phyloP scores from a whole-genome alignment of 2,113 vertebrate genomes.

The Clarias macrocephalus region DNA sequence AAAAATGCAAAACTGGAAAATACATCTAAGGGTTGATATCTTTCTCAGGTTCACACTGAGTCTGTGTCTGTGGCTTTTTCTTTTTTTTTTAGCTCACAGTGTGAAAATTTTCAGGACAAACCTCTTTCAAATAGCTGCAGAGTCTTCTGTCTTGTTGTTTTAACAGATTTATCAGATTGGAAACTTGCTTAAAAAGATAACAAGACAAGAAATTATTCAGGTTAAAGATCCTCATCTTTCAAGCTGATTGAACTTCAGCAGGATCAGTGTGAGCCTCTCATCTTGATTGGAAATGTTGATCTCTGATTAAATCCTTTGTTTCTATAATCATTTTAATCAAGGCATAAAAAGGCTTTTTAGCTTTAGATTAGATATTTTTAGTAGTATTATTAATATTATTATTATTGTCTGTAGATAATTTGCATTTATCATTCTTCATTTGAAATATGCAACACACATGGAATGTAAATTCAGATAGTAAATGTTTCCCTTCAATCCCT shows the following conservation, averaged over 20 bases:
- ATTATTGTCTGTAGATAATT: neutral
- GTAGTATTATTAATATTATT: neutral
- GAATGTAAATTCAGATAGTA: neutral
- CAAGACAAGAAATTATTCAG: neutral
- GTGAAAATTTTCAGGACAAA: neutral
- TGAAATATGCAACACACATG: neutral
- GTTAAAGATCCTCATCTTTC: neutral
- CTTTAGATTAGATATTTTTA: neutral
- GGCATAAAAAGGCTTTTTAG: neutral
- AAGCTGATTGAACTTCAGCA: neutral
- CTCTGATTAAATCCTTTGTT: conserved; percentile 10
- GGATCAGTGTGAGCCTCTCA: neutral
- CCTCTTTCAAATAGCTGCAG: neutral
- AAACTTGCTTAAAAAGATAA: neutral
- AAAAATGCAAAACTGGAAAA: conserved; percentile 1
- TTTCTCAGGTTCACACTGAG: neutral
- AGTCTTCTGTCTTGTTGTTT: neutral
- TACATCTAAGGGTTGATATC: neutral
- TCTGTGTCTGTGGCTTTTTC: neutral
- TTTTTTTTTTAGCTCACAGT: neutral
- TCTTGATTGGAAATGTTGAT: conserved; percentile 15
- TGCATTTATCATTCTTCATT: neutral
- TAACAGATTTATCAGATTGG: neutral
- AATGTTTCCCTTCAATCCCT: neutral
- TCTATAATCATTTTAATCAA: conserved; percentile 24